Evolutionary conservation across 2,113 vertebrate genomes (phyloP).

Genomic region (Corynorhinus townsendii): DNA sequence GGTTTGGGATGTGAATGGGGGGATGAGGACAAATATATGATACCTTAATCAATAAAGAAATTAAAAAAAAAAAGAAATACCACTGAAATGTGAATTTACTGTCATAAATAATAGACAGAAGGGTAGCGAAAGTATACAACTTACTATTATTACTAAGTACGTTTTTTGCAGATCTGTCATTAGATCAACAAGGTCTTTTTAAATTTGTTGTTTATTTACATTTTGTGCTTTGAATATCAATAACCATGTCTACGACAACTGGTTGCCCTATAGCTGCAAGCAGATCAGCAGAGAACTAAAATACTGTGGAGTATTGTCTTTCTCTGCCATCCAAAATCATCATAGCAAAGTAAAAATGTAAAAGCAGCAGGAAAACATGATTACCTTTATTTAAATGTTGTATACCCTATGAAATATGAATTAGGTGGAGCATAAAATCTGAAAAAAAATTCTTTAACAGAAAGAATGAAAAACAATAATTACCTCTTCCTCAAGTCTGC

Average conservation of each 20-base stretch:
- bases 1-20: too few species aligned
- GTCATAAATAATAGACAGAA: background rate
- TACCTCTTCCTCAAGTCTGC: constrained; percentile 95
- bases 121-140: background rate
- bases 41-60: too few species aligned
- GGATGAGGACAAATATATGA: too few species aligned
- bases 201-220: background rate
- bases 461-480: constrained; percentile 8
- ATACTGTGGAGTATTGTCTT: background rate
- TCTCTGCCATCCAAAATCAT: background rate
- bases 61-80: too few species aligned
- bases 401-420: background rate
- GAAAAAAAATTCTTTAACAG: background rate
- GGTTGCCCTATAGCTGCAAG: background rate
- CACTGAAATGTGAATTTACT: background rate
- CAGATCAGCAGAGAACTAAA: background rate
- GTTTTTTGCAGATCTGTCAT: background rate
- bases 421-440: background rate
- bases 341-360: background rate
- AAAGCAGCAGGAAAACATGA: background rate
- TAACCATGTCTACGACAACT: background rate
- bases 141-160: background rate
- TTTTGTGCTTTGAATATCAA: background rate
- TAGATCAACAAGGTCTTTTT: background rate
- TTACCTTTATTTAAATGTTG: background rate